Evolutionary conservation across 2,797 vertebrate genomes (phyloP).

Genomic region (Rhynchotus rufescens): DNA sequence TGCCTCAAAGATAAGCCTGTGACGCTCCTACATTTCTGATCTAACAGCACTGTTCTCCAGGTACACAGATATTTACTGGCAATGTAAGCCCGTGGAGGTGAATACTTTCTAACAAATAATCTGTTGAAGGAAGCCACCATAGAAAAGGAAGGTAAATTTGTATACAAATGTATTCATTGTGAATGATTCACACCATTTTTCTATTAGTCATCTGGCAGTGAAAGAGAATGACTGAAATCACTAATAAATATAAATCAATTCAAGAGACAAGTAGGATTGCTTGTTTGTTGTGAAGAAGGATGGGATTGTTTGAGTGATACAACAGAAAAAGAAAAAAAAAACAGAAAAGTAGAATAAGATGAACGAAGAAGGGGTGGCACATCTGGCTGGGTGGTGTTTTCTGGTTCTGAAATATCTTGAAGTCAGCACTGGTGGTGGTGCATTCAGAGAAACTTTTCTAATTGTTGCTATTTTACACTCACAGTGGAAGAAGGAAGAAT

Average conservation of each 20-base stretch:
- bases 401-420: background rate
- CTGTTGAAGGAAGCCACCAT: background rate
- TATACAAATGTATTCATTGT: background rate
- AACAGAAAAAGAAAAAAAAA: background rate
- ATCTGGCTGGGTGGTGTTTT: background rate
- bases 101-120: background rate
- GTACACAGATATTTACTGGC: background rate
- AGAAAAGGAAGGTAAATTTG: background rate
- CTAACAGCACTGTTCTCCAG: background rate
- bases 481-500: background rate
- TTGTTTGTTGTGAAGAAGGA: background rate
- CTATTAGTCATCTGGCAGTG: constrained; percentile 37
- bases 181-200: background rate
- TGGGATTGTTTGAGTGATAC: background rate
- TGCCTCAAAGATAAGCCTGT: background rate
- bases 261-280: background rate
- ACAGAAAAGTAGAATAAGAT: background rate
- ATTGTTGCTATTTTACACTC: constrained; percentile 24
- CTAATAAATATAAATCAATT: constrained; percentile 24
- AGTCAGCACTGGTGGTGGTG: background rate
- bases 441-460: background rate
- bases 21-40: background rate
- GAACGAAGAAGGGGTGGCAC: background rate
- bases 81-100: background rate
- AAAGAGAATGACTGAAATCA: background rate